These are phyloP conservation scores for Clarias pachynema DNA, from an alignment of 2,797 vertebrate genomes.

Conservation along the genomic window DNA sequence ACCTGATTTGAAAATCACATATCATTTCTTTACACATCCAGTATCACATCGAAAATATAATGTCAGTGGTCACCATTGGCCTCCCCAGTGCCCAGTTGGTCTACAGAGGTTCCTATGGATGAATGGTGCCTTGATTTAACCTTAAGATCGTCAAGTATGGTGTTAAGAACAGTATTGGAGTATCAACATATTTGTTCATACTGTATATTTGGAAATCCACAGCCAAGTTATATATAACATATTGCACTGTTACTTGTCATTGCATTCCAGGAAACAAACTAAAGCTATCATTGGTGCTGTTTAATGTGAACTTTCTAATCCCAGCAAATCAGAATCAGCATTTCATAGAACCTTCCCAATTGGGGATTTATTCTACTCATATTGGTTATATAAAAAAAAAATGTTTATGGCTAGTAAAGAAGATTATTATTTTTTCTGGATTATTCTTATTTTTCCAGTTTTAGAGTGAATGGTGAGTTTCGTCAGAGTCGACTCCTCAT, in stretches of 20 bases:
- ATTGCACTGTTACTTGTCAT: slow-evolving; percentile 15
- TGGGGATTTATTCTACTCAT: neutral
- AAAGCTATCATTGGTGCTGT: neutral
- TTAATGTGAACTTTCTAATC: neutral
- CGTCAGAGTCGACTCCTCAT: slow-evolving; percentile 2
- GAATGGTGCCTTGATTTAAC: neutral
- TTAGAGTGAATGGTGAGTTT: slow-evolving; percentile 8
- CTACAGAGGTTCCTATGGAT: too few species aligned
- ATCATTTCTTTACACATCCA: too few species aligned
- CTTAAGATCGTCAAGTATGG: neutral
- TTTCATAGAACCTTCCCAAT: slow-evolving; percentile 20
- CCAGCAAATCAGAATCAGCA: slow-evolving; percentile 50
- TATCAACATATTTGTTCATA: neutral
- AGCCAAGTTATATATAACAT: neutral
- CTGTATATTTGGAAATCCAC: neutral
- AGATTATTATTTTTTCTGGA: slow-evolving; percentile 26
- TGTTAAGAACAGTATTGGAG: neutral
- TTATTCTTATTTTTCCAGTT: slow-evolving; percentile 4
- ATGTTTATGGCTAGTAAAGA: slow-evolving; percentile 30
- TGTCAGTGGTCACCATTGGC: too few species aligned
- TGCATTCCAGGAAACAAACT: neutral
- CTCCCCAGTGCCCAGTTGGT: too few species aligned
- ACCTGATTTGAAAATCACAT: neutral
- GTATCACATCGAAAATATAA: too few species aligned
- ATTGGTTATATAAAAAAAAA: neutral